Conservation (phyloP, 2,888 invertebrate species). For the Thyatira batis region DNA sequence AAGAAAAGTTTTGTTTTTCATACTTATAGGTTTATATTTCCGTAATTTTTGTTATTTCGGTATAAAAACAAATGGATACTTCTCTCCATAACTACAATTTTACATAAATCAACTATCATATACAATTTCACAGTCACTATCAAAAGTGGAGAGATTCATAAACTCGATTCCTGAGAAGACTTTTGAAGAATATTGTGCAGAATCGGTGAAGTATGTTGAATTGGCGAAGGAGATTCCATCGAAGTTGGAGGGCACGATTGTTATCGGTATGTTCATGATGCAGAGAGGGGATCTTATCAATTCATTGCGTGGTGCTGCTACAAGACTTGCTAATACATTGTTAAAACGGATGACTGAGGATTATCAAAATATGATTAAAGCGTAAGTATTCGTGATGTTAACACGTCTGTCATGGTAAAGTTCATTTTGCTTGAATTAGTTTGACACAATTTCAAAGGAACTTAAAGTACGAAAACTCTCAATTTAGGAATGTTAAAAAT, state of each 20-base stretch:
- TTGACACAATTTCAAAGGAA: too few species aligned
- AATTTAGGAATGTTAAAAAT: too few species aligned
- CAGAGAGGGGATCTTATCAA: conserved; percentile 90
- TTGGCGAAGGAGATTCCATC: conserved; percentile 84
- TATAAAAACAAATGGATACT: too few species aligned
- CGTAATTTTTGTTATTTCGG: too few species aligned
- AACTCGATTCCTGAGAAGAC: conserved; percentile 81
- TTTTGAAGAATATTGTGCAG: conserved; percentile 84
- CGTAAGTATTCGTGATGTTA: conserved; percentile 78
- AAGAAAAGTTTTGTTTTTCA: too few species aligned
- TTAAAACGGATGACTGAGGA: conserved; percentile 89
- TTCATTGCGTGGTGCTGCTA: conserved; percentile 86
- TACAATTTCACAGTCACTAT: conserved; percentile 72
- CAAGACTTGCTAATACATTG: conserved; percentile 86
- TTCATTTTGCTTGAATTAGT: too few species aligned
- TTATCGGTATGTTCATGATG: conserved; percentile 93
- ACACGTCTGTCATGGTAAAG: too few species aligned
- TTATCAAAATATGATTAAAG: conserved; percentile 89
- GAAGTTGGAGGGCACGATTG: conserved; percentile 84
- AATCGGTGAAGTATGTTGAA: conserved; percentile 84
- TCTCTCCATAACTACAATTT: too few species aligned
- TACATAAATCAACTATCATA: too few species aligned
- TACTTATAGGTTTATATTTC: too few species aligned
- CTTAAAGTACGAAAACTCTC: too few species aligned
- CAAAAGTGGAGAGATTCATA: conserved; percentile 86